phyloP scores from a whole-genome alignment of 2,113 vertebrate species.

The Eonycteris spelaea region DNA sequence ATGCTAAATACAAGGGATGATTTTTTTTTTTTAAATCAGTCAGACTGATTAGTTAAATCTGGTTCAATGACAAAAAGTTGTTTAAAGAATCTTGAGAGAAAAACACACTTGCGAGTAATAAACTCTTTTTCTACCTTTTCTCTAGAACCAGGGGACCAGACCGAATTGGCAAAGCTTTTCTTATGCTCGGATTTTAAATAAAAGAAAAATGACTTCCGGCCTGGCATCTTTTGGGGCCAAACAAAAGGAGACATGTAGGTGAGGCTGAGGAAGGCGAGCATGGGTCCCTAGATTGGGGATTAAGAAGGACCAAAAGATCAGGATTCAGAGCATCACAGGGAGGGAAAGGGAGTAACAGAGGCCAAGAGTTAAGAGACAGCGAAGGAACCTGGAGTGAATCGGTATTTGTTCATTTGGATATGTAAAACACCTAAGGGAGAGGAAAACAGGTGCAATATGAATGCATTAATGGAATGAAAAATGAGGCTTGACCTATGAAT shows the following conservation, averaged over 20 bases:
- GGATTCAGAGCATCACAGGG: background rate
- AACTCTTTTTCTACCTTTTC: background rate
- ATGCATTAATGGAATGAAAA: slow-evolving; percentile 76
- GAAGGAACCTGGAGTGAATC: slow-evolving; percentile 42
- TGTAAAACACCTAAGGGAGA: slow-evolving; percentile 70
- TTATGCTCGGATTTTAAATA: slow-evolving; percentile 40
- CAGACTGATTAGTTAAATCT: background rate
- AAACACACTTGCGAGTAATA: background rate
- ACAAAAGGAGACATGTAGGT: background rate
- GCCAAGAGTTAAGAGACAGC: background rate
- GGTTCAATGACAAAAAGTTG: slow-evolving; percentile 3
- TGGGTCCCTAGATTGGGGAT: background rate
- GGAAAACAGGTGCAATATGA: slow-evolving; percentile 68
- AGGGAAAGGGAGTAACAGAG: slow-evolving; percentile 38
- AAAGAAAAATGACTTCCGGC: background rate
- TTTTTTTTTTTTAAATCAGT: background rate
- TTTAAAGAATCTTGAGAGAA: slow-evolving; percentile 38
- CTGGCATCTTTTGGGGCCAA: slow-evolving; percentile 28
- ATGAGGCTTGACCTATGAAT: slow-evolving; percentile 75
- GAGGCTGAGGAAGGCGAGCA: background rate
- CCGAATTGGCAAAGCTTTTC: background rate
- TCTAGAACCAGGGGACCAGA: background rate
- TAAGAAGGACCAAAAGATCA: background rate
- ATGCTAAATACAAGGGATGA: background rate
- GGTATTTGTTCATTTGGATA: slow-evolving; percentile 72